phyloP scores from a whole-genome alignment of 1,140 invertebrate genomes.

The Lordiphosa clarofinis region DNA sequence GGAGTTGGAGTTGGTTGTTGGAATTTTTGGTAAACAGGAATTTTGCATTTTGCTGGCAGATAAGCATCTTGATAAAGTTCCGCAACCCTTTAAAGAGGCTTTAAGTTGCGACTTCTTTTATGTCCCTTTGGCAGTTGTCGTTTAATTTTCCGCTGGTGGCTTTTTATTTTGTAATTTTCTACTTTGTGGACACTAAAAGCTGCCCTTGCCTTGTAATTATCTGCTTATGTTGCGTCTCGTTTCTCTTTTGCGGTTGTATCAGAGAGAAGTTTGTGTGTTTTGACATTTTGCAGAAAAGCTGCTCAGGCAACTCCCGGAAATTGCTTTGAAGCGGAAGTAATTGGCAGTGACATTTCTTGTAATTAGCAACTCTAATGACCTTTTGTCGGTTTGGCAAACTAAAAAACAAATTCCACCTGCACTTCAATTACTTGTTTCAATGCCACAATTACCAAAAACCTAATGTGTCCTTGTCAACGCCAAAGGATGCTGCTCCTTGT shows the following conservation, averaged over 20 bases:
- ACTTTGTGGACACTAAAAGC: constrained; percentile 43
- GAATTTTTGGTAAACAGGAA: constrained; percentile 67
- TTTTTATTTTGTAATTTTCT: constrained; percentile 77
- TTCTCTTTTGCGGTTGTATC: constrained; percentile 15
- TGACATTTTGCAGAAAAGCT: constrained; percentile 64
- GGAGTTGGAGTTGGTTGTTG: constrained; percentile 14
- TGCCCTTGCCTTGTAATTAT: constrained; percentile 61
- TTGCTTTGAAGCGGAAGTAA: constrained; percentile 73
- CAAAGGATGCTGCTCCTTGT: constrained; percentile 16
- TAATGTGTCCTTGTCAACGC: constrained; percentile 73
- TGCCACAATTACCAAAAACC: constrained; percentile 73
- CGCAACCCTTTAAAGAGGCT: constrained; percentile 14
- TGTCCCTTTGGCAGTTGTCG: constrained; percentile 12
- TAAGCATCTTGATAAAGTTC: constrained; percentile 73
- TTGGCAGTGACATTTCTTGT: constrained; percentile 52
- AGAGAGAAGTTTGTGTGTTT: constrained; percentile 23
- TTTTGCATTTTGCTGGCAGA: constrained; percentile 68
- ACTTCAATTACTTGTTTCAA: constrained; percentile 77
- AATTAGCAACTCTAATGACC: constrained; percentile 67
- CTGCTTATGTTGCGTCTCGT: constrained; percentile 55
- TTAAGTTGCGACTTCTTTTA: constrained; percentile 9
- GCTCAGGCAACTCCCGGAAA: constrained; percentile 62
- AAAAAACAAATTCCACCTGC: constrained; percentile 28
- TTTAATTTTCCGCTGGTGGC: constrained; percentile 73
- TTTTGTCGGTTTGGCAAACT: constrained; percentile 21